Percentiles rank a stretch among this genome's conserved stretches.
Evolutionary conservation across 2,888 invertebrate genomes (phyloP).

Genomic region (Neoaliturus tenellus): DNA sequence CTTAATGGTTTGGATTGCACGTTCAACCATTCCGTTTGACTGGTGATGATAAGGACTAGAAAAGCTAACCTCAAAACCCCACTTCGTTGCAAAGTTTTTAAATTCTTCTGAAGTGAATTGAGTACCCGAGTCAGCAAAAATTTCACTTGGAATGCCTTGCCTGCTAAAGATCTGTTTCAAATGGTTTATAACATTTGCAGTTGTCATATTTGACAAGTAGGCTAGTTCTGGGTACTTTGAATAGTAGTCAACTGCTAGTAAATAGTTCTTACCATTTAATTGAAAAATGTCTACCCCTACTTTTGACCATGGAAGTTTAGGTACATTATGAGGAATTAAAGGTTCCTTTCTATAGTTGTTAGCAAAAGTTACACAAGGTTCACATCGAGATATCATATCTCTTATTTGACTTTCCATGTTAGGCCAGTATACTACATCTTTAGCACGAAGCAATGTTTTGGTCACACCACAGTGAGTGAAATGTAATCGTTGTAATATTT

Average conservation of each 20-base stretch:
- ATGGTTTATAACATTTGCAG: slow-evolving; percentile 56
- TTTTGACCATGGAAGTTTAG: background rate
- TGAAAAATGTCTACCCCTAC: slow-evolving; percentile 12
- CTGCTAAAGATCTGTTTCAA: slow-evolving; percentile 64
- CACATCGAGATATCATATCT: slow-evolving; percentile 10
- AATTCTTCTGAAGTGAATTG: slow-evolving; percentile 50
- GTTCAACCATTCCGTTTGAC: slow-evolving; percentile 55
- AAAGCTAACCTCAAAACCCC: slow-evolving; percentile 55
- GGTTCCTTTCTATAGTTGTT: slow-evolving; percentile 3
- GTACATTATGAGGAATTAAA: background rate
- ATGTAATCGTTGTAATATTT: background rate
- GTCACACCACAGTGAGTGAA: slow-evolving; percentile 2
- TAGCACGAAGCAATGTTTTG: background rate
- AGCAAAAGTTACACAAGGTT: slow-evolving; percentile 1
- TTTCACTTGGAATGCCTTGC: slow-evolving; percentile 65
- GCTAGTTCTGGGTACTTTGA: slow-evolving; percentile 63
- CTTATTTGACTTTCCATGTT: slow-evolving; percentile 14
- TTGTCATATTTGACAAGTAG: slow-evolving; percentile 55
- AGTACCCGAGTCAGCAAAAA: slow-evolving; percentile 63
- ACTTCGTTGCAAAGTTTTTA: slow-evolving; percentile 26
- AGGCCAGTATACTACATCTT: slow-evolving; percentile 24
- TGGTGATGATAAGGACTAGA: slow-evolving; percentile 50
- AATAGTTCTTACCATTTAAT: background rate
- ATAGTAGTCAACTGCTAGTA: slow-evolving; percentile 62
- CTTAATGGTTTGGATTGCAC: slow-evolving; percentile 23